Conservation (phyloP, 2,797 vertebrate species). For the Silurus lanzhouensis region DNA sequence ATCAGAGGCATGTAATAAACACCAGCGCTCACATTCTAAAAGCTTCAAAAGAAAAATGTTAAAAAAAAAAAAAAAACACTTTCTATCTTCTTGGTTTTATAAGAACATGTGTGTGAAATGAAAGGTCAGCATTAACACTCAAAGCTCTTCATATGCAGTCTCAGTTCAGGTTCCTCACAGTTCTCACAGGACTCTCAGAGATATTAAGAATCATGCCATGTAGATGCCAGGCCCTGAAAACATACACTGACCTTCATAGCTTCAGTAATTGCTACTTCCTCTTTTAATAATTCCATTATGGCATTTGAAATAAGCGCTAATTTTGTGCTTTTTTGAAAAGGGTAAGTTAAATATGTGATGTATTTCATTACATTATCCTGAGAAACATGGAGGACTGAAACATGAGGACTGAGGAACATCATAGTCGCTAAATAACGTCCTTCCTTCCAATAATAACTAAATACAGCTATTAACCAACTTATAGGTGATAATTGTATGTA, state of each 20-base stretch:
- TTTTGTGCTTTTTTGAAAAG: slow-evolving; percentile 53
- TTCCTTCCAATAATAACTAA: too few relatives aligned
- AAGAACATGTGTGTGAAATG: background rate
- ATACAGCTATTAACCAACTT: too few relatives aligned
- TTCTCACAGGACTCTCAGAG: background rate
- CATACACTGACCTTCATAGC: slow-evolving; percentile 47
- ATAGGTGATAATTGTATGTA: too few relatives aligned
- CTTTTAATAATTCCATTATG: slow-evolving; percentile 57
- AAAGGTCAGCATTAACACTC: slow-evolving; percentile 21
- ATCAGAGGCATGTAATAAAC: background rate
- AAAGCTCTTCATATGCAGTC: background rate
- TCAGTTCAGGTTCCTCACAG: background rate
- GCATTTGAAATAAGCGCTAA: slow-evolving; percentile 47
- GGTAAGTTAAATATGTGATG: slow-evolving; percentile 43
- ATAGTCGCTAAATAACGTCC: too few relatives aligned
- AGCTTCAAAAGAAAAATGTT: background rate
- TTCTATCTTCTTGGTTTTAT: background rate
- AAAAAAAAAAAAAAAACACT: background rate
- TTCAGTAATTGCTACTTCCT: slow-evolving; percentile 46
- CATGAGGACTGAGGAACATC: slow-evolving; percentile 25
- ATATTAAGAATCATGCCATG: slow-evolving; percentile 41
- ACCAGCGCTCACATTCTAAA: background rate
- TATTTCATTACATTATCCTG: slow-evolving; percentile 44
- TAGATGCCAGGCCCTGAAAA: slow-evolving; percentile 37
- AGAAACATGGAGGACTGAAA: slow-evolving; percentile 27